A percentile compares a stretch with the other conserved stretches of the same genome.
Conservation (phyloP, 2,797 vertebrate genomes). For the Cynopterus sphinx region DNA sequence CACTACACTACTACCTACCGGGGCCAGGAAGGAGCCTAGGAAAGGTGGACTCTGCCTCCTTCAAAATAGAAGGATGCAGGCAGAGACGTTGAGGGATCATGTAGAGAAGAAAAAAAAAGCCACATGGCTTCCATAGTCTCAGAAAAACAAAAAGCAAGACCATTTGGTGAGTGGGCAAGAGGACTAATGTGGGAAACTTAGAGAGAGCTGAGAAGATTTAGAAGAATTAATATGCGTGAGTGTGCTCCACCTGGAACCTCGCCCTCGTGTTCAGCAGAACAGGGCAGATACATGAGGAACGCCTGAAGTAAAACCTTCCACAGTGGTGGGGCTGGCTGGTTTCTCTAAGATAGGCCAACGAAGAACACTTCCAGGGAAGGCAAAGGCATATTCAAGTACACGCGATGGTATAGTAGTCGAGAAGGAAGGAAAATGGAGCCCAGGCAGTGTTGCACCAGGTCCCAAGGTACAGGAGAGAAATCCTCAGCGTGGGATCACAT, state of each 20-base stretch:
- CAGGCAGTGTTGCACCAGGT: neutral
- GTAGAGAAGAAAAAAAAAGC: neutral
- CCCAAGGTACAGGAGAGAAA: neutral
- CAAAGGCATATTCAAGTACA: neutral
- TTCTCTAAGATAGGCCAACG: neutral
- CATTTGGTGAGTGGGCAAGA: neutral
- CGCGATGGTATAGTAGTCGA: neutral
- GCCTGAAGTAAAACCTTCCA: neutral
- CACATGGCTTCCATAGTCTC: neutral
- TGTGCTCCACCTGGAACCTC: neutral
- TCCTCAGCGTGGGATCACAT: neutral
- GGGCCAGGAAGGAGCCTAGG: neutral
- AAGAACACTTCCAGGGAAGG: neutral
- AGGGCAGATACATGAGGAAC: neutral
- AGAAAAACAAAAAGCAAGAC: neutral
- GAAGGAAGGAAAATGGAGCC: neutral
- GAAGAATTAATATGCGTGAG: neutral
- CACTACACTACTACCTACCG: too few relatives aligned
- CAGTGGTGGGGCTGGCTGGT: neutral
- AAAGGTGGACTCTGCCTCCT: neutral
- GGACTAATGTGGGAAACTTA: neutral
- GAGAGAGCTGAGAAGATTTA: neutral
- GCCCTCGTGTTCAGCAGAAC: neutral
- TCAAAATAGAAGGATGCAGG: neutral
- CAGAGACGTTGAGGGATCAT: neutral